Percentiles rank a stretch among this genome's conserved stretches.
phyloP scores from a whole-genome alignment of 2,113 vertebrate species.

The Engystomops pustulosus region DNA sequence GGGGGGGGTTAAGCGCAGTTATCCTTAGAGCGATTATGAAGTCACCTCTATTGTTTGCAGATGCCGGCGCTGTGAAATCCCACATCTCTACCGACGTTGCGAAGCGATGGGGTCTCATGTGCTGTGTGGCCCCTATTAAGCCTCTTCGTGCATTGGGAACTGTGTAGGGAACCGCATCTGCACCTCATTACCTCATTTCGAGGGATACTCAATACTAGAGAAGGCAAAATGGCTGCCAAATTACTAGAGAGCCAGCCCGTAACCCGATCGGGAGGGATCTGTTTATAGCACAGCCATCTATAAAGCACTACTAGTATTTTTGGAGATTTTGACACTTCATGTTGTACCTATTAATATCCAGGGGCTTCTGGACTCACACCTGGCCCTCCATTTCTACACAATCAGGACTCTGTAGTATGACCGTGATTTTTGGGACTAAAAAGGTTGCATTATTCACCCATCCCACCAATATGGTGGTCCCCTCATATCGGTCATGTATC shows the following conservation, averaged over 20 bases:
- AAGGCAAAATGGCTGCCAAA: slow-evolving; percentile 20
- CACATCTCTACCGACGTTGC: not conserved
- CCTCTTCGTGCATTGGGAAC: not conserved
- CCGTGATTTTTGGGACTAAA: no score
- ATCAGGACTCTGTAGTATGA: not conserved
- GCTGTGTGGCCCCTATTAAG: slow-evolving; percentile 10
- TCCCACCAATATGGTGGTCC: no score
- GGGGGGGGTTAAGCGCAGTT: not conserved
- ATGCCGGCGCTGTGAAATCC: not conserved
- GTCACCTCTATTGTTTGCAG: not conserved
- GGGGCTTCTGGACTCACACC: no score
- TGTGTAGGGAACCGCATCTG: not conserved
- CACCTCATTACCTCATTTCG: not conserved
- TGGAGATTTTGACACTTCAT: not conserved
- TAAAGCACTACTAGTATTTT: not conserved
- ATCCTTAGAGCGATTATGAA: not conserved
- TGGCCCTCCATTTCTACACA: no score
- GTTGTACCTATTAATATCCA: not conserved
- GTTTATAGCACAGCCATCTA: not conserved
- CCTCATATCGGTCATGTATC: no score
- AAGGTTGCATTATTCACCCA: no score
- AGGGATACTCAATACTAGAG: slow-evolving; percentile 10
- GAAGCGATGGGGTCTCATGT: not conserved
- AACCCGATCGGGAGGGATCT: not conserved
- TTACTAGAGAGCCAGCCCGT: not conserved